These are phyloP conservation scores for Gavia stellata DNA, from an alignment of 2,113 vertebrate species.

Conservation along the genomic window DNA sequence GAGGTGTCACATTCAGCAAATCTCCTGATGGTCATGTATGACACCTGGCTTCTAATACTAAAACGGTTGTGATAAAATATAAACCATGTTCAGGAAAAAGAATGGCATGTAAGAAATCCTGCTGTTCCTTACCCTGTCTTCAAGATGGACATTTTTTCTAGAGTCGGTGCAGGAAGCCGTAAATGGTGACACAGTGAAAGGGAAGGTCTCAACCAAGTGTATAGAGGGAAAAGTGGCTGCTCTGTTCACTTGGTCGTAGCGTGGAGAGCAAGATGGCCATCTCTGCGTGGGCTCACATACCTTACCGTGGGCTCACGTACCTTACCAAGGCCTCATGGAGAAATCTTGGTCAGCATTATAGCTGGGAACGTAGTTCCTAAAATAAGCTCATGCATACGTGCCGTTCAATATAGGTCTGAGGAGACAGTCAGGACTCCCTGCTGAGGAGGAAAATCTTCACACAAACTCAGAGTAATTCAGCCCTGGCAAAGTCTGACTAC, in stretches of 20 bases:
- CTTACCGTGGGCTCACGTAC: not conserved
- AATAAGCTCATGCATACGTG: not conserved
- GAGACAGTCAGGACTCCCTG: not conserved
- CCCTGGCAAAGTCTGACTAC: not conserved
- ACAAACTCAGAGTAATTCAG: not conserved
- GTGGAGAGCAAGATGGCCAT: not conserved
- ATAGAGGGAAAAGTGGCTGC: not conserved
- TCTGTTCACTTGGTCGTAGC: rapidly evolving
- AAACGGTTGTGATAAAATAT: not conserved
- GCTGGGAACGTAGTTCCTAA: not conserved
- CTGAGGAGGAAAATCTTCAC: not conserved
- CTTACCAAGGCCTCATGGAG: not conserved
- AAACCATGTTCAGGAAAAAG: not conserved
- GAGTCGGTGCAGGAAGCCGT: no score
- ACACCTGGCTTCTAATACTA: not conserved
- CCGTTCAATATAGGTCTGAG: not conserved
- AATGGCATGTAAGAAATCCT: not conserved
- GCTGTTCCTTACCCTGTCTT: not conserved
- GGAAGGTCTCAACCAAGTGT: not conserved
- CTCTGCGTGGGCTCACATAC: rapidly evolving
- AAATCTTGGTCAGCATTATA: not conserved
- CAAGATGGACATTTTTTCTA: not conserved
- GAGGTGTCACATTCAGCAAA: not conserved
- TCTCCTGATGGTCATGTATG: not conserved
- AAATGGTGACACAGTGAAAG: not conserved